Evolutionary conservation across 2,113 vertebrate species (phyloP).

Genomic region (Tilapia sparmanii): DNA sequence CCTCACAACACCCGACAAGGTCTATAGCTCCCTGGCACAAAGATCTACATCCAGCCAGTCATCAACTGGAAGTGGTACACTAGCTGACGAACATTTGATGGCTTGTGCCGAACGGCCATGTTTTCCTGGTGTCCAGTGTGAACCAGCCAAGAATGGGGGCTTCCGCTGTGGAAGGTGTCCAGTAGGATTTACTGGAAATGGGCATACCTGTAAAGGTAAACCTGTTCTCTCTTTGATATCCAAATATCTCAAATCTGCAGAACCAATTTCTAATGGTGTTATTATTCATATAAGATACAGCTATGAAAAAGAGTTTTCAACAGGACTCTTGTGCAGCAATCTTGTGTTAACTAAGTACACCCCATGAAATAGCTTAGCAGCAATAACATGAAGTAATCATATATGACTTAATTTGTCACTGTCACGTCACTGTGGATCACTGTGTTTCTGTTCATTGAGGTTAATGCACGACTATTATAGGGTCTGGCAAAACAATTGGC

Average conservation of each 20-base stretch:
- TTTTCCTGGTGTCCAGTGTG: constrained; percentile 65
- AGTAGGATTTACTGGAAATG: constrained; percentile 68
- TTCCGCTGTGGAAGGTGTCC: constrained; percentile 74
- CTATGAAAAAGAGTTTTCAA: background rate
- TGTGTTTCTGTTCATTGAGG: background rate
- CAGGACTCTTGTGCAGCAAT: background rate
- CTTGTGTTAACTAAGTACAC: background rate
- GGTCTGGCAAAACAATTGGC: background rate
- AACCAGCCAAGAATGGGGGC: background rate
- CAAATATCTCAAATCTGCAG: background rate
- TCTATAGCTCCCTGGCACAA: background rate
- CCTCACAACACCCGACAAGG: background rate
- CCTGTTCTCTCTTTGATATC: background rate
- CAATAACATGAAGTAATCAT: background rate
- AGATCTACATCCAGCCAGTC: background rate
- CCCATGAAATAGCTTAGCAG: background rate
- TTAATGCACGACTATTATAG: background rate
- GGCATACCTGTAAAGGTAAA: constrained; percentile 72
- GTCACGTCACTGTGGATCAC: background rate
- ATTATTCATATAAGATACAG: background rate
- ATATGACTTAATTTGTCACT: background rate
- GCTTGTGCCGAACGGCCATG: constrained; percentile 51
- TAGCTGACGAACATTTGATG: background rate
- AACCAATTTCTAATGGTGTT: background rate
- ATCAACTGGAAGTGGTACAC: background rate